These are phyloP conservation scores for Ophthalmolycus amberensis DNA, from an alignment of 2,113 vertebrate genomes.

Conservation along the genomic window DNA sequence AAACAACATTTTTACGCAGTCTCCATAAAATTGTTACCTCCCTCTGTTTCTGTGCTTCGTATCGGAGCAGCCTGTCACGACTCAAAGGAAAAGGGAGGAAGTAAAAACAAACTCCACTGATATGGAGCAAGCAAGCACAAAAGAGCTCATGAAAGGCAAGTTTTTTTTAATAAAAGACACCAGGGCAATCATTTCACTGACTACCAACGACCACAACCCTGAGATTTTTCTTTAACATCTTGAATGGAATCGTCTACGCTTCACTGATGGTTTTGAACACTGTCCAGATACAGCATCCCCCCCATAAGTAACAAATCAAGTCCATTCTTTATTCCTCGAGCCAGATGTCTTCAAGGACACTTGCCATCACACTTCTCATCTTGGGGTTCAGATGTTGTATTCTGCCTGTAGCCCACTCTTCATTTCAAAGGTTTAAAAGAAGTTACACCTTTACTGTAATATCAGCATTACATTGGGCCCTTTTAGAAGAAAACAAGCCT, in stretches of 20 bases:
- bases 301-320: background rate
- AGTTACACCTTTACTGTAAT: background rate
- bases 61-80: background rate
- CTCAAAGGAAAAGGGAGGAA: slow-evolving; percentile 8
- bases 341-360: background rate
- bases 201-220: background rate
- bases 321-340: background rate
- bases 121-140: slow-evolving; percentile 10
- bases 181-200: background rate
- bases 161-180: background rate
- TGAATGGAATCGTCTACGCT: background rate
- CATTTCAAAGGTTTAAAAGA: background rate
- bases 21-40: background rate
- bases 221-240: background rate
- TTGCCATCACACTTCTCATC: background rate
- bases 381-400: background rate
- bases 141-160: background rate
- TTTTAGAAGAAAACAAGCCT: background rate
- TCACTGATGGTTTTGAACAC: background rate
- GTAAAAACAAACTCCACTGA: background rate
- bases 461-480: background rate
- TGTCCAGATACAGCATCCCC: background rate
- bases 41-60: background rate
- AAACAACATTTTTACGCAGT: background rate
- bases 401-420: background rate